Base-by-base conservation (phyloP, 2,888 invertebrate species). In the Tenthredo livida region DNA sequence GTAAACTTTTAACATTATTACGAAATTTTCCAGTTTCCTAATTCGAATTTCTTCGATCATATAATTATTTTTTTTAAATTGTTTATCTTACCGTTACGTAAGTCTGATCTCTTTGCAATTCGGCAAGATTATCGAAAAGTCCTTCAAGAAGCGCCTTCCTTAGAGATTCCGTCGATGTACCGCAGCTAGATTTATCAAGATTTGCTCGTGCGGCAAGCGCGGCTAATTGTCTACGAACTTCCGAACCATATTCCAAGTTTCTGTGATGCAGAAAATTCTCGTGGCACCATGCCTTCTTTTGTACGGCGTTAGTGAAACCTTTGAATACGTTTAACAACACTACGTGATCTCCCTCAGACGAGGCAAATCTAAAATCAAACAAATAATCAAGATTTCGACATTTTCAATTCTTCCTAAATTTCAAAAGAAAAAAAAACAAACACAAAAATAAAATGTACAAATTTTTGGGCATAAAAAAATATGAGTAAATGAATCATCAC, bases 311-410 rank as follows among this genome's bases (percentile, higher is more conserved):
- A 89, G 95, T 95, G 93, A 96, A 99, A 5, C 96, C 97, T 90
- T 96, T 96, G 92, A 95, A 99, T 58, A 99, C 97, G 93, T 98
- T 99, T 17, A 99, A 94, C 84, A 98, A 94, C 1, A 98, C 98
- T 70, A 99, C 94, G 91, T 98, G 98, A 93, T 99, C 99, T 15
- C 99, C 99, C 88, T 97, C 96, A 29, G 96, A 95, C 0, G 98
- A 97, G 85, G 96, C 93, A 92, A 99, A 99, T 93, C 98, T 98
- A 87, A 91, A 90, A 88, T 29, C 10, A 29, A 29, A 29, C 1
- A 25, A 47, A 70, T 37, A 37, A 33, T 40, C 1, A 37, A 7
- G 17, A 6, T 1, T 70, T 21, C 61, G 12, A 47, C n/a, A n/a
- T 54, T 54, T 54, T 2, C n/a, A 54, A 43, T 10, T 43, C 12